phyloP scores from a whole-genome alignment of 2,888 invertebrate genomes.

The Mylabris sibirica region DNA sequence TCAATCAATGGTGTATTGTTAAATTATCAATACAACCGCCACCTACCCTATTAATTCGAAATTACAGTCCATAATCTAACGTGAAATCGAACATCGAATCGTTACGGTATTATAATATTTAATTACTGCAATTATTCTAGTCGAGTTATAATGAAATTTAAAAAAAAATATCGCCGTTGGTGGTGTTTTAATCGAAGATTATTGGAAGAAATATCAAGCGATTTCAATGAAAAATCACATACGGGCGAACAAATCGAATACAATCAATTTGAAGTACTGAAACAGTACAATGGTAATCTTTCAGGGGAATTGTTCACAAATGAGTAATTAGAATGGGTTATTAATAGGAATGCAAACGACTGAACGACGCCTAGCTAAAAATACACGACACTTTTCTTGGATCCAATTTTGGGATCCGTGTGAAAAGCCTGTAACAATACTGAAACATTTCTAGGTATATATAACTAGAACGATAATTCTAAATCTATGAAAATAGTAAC shows the following conservation, averaged over 20 bases:
- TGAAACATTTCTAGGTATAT: background rate
- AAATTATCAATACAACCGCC: background rate
- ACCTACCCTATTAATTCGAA: background rate
- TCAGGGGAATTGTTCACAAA: background rate
- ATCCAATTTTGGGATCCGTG: slow-evolving; percentile 6
- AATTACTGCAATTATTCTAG: background rate
- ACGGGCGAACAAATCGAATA: too few relatives aligned
- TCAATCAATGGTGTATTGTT: background rate
- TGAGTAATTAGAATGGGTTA: slow-evolving; percentile 13
- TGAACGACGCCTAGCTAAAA: slow-evolving; percentile 31
- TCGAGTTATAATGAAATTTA: background rate
- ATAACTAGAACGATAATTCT: too few relatives aligned
- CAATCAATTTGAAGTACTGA: too few relatives aligned
- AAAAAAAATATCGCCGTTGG: too few relatives aligned
- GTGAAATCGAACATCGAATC: background rate
- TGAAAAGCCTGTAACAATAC: background rate
- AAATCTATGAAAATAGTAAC: too few relatives aligned
- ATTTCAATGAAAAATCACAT: background rate
- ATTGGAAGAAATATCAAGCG: too few relatives aligned
- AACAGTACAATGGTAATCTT: background rate
- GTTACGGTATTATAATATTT: background rate
- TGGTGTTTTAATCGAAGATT: too few relatives aligned
- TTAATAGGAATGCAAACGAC: slow-evolving; percentile 32
- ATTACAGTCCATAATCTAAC: background rate
- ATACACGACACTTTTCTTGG: slow-evolving; percentile 7